Evolutionary conservation across 1,140 invertebrate genomes (phyloP), one percentile per base, ranked within the genome.

Genomic region (Drosophila lacteicornis): DNA sequence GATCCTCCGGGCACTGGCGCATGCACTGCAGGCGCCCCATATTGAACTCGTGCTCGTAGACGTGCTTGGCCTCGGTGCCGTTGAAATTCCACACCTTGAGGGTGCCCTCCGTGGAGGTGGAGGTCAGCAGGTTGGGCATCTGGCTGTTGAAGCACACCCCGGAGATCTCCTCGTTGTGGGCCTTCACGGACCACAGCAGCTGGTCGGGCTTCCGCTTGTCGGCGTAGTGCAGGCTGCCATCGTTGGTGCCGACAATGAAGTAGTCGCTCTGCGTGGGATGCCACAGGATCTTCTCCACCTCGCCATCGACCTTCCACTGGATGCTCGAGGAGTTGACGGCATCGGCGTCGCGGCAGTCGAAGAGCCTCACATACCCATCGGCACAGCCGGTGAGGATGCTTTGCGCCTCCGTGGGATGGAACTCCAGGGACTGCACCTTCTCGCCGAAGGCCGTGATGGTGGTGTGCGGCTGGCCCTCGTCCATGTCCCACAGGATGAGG

Each of bases 401-500:
- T 91, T 98, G 96, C 25, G 95, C 94, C 92, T 99, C 97, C 62
- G 94, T 93, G 15, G 96, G 96, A 94, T 99, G 97, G 96, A 98
- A 99, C 78, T 96, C 93, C 3, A 99, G 83, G n/a, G 96, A 94
- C 92, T 99, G 98, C 1, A 97, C 96, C 92, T 98, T 97, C 84
- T 98, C 96, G 51, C 95, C 92, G 88, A 98, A 98, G 40, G 94
- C 94, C 36, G 93, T 94, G 11, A 99, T 94, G 68, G 95, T 96
- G 0, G 95, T 96, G 19, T 96, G 96, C 1, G 97, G 95, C 75
- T 94, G 94, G 11, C 95, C 95, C 77, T 95, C 95, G 79, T 97
- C 96, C 82, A 99, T 94, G 94, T 99, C 98, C 98, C 99, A 99
- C 4, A 99, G 91, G n/a, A 97, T 93, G 25, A 98, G 95, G 7